phyloP scores from a whole-genome alignment of 2,797 vertebrate species.

The Eulemur rubriventer region DNA sequence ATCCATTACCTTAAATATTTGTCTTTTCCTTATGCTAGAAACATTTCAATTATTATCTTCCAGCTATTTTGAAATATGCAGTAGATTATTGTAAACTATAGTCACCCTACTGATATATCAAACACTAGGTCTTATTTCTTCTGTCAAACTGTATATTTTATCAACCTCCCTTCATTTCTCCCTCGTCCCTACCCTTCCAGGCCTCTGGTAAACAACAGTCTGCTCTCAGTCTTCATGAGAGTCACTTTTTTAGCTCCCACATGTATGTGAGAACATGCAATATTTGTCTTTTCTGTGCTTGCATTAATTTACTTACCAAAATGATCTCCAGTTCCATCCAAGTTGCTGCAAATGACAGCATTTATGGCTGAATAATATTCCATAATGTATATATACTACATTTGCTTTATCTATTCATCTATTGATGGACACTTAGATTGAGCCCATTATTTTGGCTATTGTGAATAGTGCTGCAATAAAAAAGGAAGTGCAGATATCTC shows the following conservation, averaged over 20 bases:
- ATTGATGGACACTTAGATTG: neutral
- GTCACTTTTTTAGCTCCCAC: neutral
- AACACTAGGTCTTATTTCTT: neutral
- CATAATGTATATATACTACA: neutral
- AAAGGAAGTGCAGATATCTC: neutral
- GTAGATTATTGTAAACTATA: neutral
- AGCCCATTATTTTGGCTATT: neutral
- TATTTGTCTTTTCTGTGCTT: neutral
- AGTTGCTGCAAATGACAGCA: neutral
- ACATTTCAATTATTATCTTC: neutral
- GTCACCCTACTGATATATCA: neutral
- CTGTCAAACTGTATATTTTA: neutral
- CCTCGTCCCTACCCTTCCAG: neutral
- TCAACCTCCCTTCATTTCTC: neutral
- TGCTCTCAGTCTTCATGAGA: neutral
- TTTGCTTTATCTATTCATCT: neutral
- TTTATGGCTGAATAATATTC: neutral
- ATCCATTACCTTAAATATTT: neutral
- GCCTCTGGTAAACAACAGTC: neutral
- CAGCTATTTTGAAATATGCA: neutral
- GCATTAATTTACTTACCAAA: neutral
- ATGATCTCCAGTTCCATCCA: neutral
- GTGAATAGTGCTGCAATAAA: neutral
- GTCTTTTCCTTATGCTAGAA: neutral
- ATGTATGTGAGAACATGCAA: neutral